A percentile compares a stretch with the other conserved stretches of the same genome.
Conservation (phyloP, 1,140 invertebrate genomes). For the Tachypleus tridentatus region DNA sequence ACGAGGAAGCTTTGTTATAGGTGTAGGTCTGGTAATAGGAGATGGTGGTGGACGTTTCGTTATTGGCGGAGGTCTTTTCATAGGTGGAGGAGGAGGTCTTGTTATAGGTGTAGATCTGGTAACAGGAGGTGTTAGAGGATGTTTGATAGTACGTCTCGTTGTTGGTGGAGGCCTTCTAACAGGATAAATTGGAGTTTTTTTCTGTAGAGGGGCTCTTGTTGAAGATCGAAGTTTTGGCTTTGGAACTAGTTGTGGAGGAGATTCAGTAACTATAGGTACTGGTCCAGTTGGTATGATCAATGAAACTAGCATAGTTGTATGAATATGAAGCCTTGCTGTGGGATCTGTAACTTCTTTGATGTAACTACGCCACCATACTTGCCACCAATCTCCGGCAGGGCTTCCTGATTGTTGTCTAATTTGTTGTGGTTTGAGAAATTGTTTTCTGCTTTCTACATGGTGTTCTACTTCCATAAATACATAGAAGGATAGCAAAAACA, state of each 20-base stretch:
- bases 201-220: too few relatives aligned
- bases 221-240: neutral
- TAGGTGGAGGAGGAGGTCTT: neutral
- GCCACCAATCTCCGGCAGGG: neutral
- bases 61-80: neutral
- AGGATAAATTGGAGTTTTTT: slow-evolving; percentile 1
- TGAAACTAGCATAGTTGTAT: neutral
- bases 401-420: too few relatives aligned
- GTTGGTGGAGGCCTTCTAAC: too few relatives aligned
- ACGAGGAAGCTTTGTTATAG: neutral
- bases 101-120: too few relatives aligned
- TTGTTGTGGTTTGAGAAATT: too few relatives aligned
- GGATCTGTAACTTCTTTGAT: slow-evolving; percentile 2
- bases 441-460: too few relatives aligned
- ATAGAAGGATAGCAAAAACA: too few relatives aligned
- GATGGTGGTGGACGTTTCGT: neutral
- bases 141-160: too few relatives aligned
- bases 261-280: neutral
- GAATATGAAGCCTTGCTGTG: neutral
- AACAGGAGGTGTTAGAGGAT: neutral
- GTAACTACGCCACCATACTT: slow-evolving; percentile 5
- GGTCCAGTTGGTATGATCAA: neutral
- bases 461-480: too few relatives aligned
- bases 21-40: neutral
- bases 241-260: neutral